A percentile compares a stretch with the other conserved stretches of the same genome.
Evolutionary conservation across 2,888 invertebrate genomes (phyloP).

Genomic region (Andrena bicolor): DNA sequence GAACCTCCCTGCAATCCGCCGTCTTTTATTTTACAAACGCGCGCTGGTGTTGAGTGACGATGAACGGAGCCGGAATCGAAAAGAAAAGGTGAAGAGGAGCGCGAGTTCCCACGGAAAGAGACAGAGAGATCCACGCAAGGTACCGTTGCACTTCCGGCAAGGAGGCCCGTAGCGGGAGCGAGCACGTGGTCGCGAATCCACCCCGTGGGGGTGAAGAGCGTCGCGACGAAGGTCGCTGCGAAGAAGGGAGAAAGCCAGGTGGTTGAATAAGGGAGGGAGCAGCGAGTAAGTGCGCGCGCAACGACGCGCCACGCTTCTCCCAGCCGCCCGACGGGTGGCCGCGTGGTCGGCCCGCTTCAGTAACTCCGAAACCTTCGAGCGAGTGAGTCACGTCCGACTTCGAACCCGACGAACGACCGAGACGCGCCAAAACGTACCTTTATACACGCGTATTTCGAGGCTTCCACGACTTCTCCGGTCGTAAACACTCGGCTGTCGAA

Average conservation of each 20-base stretch:
- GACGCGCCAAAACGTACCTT: conserved; percentile 11
- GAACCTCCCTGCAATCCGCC: too few species aligned
- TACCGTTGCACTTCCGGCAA: conserved; percentile 73
- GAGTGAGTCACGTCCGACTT: conserved; percentile 57
- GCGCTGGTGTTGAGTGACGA: too few species aligned
- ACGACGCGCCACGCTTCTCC: conserved; percentile 77
- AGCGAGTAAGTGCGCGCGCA: conserved; percentile 78
- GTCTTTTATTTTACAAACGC: too few species aligned
- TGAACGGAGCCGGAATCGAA: background rate
- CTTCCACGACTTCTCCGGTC: background rate
- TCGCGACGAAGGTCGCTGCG: conserved; percentile 36
- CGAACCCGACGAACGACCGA: conserved; percentile 16
- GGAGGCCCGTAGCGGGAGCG: conserved; percentile 33
- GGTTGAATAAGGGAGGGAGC: conserved; percentile 61
- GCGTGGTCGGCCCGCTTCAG: conserved; percentile 73
- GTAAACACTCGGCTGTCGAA: too few species aligned
- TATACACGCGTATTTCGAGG: background rate
- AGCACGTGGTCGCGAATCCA: conserved; percentile 62
- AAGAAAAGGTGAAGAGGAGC: background rate
- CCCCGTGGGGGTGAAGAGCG: conserved; percentile 24
- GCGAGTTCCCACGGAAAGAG: conserved; percentile 21
- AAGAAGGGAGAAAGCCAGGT: conserved; percentile 54
- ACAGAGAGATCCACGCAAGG: conserved; percentile 57
- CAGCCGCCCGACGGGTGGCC: conserved; percentile 44
- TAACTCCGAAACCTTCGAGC: conserved; percentile 77